Base-by-base conservation (phyloP, 2,888 invertebrate genomes). In the Apeira syringaria region DNA sequence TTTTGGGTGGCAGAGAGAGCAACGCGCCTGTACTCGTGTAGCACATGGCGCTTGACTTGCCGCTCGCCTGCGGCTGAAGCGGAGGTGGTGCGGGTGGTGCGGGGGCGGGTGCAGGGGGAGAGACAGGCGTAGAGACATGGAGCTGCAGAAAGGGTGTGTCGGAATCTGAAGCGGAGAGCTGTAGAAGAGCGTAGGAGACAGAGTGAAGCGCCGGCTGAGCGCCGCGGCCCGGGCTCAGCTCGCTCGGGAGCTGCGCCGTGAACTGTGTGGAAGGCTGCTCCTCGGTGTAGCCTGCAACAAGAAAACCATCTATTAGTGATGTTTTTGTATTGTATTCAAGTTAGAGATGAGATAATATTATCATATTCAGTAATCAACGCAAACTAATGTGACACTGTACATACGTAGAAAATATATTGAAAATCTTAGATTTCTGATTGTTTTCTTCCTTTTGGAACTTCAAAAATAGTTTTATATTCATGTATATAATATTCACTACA, bases 11-110 rank as follows among this genome's bases (percentile, higher is more conserved):
- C 67, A 97, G 83, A 44, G 96, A 95, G 13, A 96, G 87, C 24
- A 95, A 92, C n/a, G 95, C 93, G 29, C 95, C 96, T 8, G 96
- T 96, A 80, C 96, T 96, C 35, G 96, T 96, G 78, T 94, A 96
- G 72, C 95, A 96, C 94, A 96, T 95, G 26, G 96, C 91, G 56
- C 94, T 90, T 47, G 95, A 95, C 81, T 95, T 95, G 75, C 93
- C 90, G 76, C 91, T 90, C 72, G 91, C 88, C 72, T 81, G 88
- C 75, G 89, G 28, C 10, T n/a, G 24, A 1, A 20, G 41, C 11
- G 28, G 36, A 9, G 25, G 34, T 1, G 35, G 7, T 8, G 33
- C 10, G 10, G n/a, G 15, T 15, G 36, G 35, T 5, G 27, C 27
- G 8, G 27, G 18, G 2, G 35, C 8, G 25, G 88, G 86, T 75